Percentiles rank a stretch among this genome's conserved stretches.
Conservation (phyloP, 2,888 invertebrate genomes). For the Himalopsyche anomala region DNA sequence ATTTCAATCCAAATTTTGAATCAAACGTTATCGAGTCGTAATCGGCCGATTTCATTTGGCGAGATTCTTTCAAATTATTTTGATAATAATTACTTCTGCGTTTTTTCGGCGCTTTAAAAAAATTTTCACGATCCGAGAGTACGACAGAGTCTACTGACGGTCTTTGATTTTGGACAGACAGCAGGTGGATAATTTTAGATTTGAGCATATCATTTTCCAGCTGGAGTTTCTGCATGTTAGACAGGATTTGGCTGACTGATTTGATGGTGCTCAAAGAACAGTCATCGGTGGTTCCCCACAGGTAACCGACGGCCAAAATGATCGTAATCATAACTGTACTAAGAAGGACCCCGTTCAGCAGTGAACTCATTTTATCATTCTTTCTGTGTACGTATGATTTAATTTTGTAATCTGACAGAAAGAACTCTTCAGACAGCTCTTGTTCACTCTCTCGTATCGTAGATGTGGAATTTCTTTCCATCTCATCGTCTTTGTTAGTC, state of each 20-base stretch:
- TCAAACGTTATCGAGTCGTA: not conserved
- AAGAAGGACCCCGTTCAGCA: constrained; percentile 74
- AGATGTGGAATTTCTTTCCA: constrained; percentile 68
- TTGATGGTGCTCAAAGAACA: constrained; percentile 71
- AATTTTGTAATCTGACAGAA: constrained; percentile 70
- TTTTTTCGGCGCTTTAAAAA: not conserved
- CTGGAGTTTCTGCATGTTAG: constrained; percentile 75
- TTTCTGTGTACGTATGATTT: constrained; percentile 75
- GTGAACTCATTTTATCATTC: constrained; percentile 74
- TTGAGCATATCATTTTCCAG: constrained; percentile 72
- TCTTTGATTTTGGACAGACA: constrained; percentile 32
- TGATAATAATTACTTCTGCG: not conserved
- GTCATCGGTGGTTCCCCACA: constrained; percentile 76
- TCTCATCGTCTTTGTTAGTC: constrained; percentile 65
- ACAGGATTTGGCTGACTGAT: constrained; percentile 74
- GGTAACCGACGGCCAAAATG: constrained; percentile 75
- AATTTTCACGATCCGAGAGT: constrained; percentile 49
- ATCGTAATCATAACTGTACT: constrained; percentile 76
- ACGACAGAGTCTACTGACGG: not conserved
- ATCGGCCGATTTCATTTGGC: constrained; percentile 32
- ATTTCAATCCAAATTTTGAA: not conserved
- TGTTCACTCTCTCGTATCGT: constrained; percentile 67
- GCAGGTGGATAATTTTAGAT: constrained; percentile 61
- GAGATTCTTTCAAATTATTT: not conserved
- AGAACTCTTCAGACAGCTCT: constrained; percentile 68